Conservation (phyloP, 2,888 invertebrate genomes). For the Diogma glabrata region DNA sequence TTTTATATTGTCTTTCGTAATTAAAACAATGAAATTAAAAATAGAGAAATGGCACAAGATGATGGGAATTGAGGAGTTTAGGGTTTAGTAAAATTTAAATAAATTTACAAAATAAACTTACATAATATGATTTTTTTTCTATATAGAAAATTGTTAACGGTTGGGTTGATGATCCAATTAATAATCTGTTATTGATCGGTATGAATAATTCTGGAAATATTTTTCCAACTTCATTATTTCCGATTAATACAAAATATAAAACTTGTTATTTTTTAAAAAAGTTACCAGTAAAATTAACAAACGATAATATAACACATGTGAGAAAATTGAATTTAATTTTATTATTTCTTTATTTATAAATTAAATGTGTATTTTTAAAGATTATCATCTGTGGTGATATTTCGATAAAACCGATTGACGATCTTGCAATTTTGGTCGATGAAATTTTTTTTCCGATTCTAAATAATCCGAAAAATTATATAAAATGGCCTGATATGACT, state of each 20-base stretch:
- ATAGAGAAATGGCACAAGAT: constrained; percentile 74
- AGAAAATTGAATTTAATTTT: background rate
- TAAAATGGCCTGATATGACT: constrained; percentile 61
- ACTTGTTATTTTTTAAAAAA: constrained; percentile 3
- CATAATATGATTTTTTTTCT: background rate
- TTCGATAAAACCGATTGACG: constrained; percentile 56
- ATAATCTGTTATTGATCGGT: background rate
- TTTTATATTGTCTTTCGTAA: constrained; percentile 59
- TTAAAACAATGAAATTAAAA: constrained; percentile 59
- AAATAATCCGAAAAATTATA: constrained; percentile 56
- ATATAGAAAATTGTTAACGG: background rate
- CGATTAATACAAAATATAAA: background rate
- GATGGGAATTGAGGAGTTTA: constrained; percentile 52
- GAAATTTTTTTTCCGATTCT: constrained; percentile 62
- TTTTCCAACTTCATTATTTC: background rate
- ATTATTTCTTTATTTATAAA: no score
- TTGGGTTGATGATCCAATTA: background rate
- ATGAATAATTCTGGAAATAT: background rate
- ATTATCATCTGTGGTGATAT: constrained; percentile 57
- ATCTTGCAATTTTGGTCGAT: constrained; percentile 55
- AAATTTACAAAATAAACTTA: background rate
- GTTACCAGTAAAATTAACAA: background rate
- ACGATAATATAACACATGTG: constrained; percentile 4
- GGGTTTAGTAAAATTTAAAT: constrained; percentile 38
- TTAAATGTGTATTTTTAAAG: no score